Evolutionary conservation across 2,888 invertebrate genomes (phyloP), one percentile per base, ranked within the genome.

Genomic region (Drosophila antonietae): DNA sequence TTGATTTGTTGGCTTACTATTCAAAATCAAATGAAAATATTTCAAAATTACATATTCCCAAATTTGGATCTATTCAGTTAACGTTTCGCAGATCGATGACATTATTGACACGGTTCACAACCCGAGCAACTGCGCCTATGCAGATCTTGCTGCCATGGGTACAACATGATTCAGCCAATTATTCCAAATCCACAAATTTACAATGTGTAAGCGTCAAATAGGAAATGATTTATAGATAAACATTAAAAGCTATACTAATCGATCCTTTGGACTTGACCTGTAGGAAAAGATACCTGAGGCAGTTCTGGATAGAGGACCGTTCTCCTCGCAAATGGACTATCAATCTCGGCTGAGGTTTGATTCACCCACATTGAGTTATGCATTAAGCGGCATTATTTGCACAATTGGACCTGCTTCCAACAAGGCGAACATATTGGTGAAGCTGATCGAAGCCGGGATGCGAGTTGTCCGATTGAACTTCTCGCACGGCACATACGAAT

Each of bases 391-490:
- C 73, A 97, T 99, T 90, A 97, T 99, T 90, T 99, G 99, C 92
- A 99, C 99, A 12, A 99, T 99, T 91, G 99, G 97, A 3, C 97
- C 97, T 0, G 97, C 95, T 0, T 97, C 97, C 43, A 94, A 95
- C 56, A 95, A 95, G 73, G 96, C 97, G 1, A 96, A 95, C 44
- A 95, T 95, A 91, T 93, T 99, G 20, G 96, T 97, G 89, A 95
- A 97, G 91, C 98, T 99, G 97, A 98, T 99, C 93, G 96, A 96
- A 74, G 97, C 97, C 0, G 99, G 99, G 60, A 98, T 99, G 98
- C 98, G 98, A 90, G 95, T 99, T 60, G 98, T 98, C 14, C 95
- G 98, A 52, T 94, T 98, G 93, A 98, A 98, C 93, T 98, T 98
- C 94, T 98, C 98, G 0, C 98, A 99, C 92, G 98, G 98, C 55